Evolutionary conservation across 2,888 invertebrate genomes (phyloP).

Genomic region (Gandaritis pyraliata): DNA sequence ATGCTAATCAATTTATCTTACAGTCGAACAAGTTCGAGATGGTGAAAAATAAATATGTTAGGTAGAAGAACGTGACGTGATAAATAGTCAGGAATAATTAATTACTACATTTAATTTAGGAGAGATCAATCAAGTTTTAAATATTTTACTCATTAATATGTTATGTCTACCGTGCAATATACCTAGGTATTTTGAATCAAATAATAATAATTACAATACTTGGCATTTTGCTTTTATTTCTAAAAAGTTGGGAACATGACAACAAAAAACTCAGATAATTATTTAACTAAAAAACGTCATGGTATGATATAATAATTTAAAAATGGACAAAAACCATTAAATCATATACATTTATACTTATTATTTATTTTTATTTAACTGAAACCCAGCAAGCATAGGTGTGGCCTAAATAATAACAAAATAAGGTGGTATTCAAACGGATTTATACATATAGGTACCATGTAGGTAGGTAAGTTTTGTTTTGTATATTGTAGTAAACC

Average conservation of each 20-base stretch:
- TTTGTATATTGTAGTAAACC: too few species aligned
- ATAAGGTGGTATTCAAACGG: neutral
- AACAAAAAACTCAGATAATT: too few species aligned
- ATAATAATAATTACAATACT: too few species aligned
- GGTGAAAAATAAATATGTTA: constrained; percentile 1
- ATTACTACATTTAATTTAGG: constrained; percentile 48
- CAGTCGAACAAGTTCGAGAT: constrained; percentile 12
- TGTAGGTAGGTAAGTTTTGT: too few species aligned
- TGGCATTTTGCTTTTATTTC: too few species aligned
- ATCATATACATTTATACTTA: too few species aligned
- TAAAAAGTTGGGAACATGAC: too few species aligned
- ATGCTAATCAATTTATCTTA: constrained; percentile 15
- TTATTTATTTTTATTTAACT: too few species aligned
- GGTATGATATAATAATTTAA: too few species aligned
- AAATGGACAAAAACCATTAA: too few species aligned
- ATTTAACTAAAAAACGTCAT: too few species aligned
- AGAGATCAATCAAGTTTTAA: constrained; percentile 70
- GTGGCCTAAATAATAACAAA: neutral
- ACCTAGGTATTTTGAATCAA: too few species aligned
- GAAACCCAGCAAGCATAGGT: neutral
- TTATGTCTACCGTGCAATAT: constrained; percentile 57
- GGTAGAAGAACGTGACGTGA: neutral
- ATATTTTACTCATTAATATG: constrained; percentile 72
- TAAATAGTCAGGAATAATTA: neutral
- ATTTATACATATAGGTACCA: neutral